Base-by-base conservation (phyloP, 2,113 vertebrate genomes). In the Acanthochromis polyacanthus region DNA sequence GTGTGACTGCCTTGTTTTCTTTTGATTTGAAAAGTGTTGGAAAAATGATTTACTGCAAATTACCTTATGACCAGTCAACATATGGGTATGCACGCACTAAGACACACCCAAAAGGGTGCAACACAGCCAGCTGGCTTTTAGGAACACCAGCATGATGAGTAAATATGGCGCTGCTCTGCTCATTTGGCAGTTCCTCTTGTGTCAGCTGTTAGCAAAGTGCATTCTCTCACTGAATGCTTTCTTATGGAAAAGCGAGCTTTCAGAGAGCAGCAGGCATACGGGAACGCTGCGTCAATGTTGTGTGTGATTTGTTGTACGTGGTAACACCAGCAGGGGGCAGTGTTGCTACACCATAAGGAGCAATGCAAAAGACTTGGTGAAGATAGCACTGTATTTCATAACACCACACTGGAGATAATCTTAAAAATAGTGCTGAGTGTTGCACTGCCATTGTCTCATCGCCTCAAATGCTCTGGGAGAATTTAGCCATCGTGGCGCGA, bases 341-440 rank as follows among this genome's bases (percentile, higher is more conserved):
- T 92, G 77, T 88, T 69, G 81, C 16, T 38, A 61, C 86, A 85
- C 36, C 28, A 12, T 0, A 16, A 1, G 14, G 10, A 20, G 16
- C 38, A 1, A 65, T 9, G n/a, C 28, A 66, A 46, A 36, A 67
- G 19, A 10, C 67, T 73, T 59, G 12, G 23, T n/a, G 53, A 79
- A 78, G 80, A 36, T 56, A 68, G 67, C 75, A 61, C 23, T 52
- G 53, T 62, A 74, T 88, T 87, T 91, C 83, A 81, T 80, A 85
- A 87, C 75, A 71, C 50, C 68, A 62, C 64, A 7, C 25, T 59
- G 38, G 63, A 78, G 75, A 84, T 76, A 15, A 83, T 91, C 84
- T 86, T 85, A 81, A 82, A 88, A 90, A 91, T 81, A 87, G 73
- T 85, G 89, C 89, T 86, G 89, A 89, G 80, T 80, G 86, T 68